These are phyloP conservation scores for Catagonus wagneri DNA, from an alignment of 2,113 vertebrate species.

Conservation along the genomic window DNA sequence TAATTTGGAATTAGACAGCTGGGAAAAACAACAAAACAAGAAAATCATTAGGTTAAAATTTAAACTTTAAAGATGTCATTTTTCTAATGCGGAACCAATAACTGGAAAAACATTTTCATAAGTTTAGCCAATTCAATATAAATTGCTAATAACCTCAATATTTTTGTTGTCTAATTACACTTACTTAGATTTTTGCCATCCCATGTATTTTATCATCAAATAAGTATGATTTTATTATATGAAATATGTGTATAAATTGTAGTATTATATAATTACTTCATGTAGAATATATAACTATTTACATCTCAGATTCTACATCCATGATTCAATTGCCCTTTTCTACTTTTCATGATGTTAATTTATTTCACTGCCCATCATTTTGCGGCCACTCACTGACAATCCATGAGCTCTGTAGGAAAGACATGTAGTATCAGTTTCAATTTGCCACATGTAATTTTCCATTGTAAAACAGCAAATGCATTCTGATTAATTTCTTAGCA, in stretches of 20 bases:
- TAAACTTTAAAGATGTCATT: neutral
- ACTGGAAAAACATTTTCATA: neutral
- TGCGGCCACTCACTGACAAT: neutral
- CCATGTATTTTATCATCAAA: neutral
- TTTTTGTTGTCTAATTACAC: neutral
- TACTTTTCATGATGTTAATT: neutral
- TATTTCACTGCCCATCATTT: neutral
- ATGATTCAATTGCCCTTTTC: neutral
- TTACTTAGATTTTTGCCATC: neutral
- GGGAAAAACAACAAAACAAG: neutral
- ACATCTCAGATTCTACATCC: neutral
- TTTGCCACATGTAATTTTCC: neutral
- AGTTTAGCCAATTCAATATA: neutral
- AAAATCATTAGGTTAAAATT: neutral
- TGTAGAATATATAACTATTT: neutral
- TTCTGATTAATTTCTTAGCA: neutral
- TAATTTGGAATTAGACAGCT: neutral
- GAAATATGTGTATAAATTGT: neutral
- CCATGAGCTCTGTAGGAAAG: neutral
- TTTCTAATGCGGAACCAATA: neutral
- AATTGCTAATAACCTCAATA: neutral
- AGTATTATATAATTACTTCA: neutral
- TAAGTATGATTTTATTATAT: neutral
- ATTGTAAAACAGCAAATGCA: neutral
- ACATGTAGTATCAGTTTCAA: neutral